These are phyloP conservation scores for Agrochola circellaris DNA, from an alignment of 2,888 invertebrate genomes.

Conservation along the genomic window DNA sequence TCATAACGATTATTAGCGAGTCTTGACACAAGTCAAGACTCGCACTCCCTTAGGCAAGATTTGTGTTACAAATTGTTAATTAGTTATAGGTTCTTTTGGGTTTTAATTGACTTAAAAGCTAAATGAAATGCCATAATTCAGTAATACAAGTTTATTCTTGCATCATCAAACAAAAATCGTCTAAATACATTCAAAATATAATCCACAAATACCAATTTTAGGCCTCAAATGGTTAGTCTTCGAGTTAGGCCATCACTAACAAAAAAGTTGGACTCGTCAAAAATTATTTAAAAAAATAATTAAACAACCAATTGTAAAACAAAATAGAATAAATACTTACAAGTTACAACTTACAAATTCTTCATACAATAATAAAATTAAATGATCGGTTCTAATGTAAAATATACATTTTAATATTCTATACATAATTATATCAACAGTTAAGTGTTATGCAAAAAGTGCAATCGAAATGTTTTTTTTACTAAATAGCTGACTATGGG, in stretches of 20 bases:
- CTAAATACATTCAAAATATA: slow-evolving; percentile 66
- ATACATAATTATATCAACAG: slow-evolving; percentile 87
- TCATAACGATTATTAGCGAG: background rate
- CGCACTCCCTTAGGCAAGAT: background rate
- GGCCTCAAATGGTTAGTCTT: slow-evolving; percentile 72
- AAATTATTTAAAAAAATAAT: slow-evolving; percentile 64
- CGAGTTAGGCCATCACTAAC: slow-evolving; percentile 67
- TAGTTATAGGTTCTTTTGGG: background rate
- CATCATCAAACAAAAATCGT: slow-evolving; percentile 81
- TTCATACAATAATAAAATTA: slow-evolving; percentile 59
- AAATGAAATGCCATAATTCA: slow-evolving; percentile 58
- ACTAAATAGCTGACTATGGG: slow-evolving; percentile 70
- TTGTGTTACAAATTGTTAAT: background rate
- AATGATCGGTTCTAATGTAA: slow-evolving; percentile 77
- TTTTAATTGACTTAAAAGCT: background rate
- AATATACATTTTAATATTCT: slow-evolving; percentile 82
- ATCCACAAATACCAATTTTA: slow-evolving; percentile 69
- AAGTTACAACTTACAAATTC: slow-evolving; percentile 69
- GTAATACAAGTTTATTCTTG: slow-evolving; percentile 88
- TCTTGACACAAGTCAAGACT: background rate
- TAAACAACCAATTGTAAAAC: slow-evolving; percentile 73
- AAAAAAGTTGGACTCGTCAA: slow-evolving; percentile 62
- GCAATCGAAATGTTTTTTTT: slow-evolving; percentile 79
- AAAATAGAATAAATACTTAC: slow-evolving; percentile 73
- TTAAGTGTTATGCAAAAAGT: slow-evolving; percentile 88